A percentile compares a stretch with the other conserved stretches of the same genome.
Conservation (phyloP, 2,797 vertebrate genomes). For the Phaenicophaeus curvirostris region DNA sequence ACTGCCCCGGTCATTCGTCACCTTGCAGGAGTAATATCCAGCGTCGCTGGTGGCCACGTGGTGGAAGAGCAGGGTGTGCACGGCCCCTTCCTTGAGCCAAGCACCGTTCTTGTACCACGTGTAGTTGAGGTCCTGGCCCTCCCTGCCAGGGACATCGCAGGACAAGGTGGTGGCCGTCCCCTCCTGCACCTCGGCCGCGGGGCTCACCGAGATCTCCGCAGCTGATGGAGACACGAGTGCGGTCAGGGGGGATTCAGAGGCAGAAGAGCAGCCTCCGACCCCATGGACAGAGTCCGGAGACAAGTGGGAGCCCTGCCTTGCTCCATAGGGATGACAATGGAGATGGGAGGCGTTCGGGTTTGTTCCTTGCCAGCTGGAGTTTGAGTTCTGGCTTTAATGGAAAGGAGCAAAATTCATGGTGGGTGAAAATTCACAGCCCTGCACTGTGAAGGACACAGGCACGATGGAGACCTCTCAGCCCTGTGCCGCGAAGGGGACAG, state of each 20-base stretch:
- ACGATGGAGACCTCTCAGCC: no score
- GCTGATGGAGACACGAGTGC: background rate
- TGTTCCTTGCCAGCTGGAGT: background rate
- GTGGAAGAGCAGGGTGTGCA: conserved; percentile 29
- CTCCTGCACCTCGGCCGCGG: conserved; percentile 40
- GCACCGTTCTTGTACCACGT: conserved; percentile 75
- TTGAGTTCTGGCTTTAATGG: background rate
- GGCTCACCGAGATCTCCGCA: conserved; percentile 53
- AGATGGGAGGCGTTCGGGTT: accelerated
- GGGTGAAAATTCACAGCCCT: no score
- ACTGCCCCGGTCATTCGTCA: conserved; percentile 55
- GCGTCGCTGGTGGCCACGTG: background rate
- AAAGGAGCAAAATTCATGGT: background rate
- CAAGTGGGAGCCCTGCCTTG: background rate
- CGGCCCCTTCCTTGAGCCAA: conserved; percentile 35
- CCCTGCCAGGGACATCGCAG: conserved; percentile 59
- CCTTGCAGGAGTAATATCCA: conserved; percentile 73
- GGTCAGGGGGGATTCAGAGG: accelerated
- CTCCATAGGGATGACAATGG: background rate
- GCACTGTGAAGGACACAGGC: no score
- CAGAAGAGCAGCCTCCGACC: accelerated
- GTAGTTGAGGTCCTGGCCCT: conserved; percentile 55
- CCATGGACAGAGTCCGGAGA: accelerated
- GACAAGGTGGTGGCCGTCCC: conserved; percentile 63
- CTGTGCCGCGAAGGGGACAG: no score